A percentile compares a stretch with the other conserved stretches of the same genome.
Conservation (phyloP, 1,140 invertebrate species). For the Portunus trituberculatus region DNA sequence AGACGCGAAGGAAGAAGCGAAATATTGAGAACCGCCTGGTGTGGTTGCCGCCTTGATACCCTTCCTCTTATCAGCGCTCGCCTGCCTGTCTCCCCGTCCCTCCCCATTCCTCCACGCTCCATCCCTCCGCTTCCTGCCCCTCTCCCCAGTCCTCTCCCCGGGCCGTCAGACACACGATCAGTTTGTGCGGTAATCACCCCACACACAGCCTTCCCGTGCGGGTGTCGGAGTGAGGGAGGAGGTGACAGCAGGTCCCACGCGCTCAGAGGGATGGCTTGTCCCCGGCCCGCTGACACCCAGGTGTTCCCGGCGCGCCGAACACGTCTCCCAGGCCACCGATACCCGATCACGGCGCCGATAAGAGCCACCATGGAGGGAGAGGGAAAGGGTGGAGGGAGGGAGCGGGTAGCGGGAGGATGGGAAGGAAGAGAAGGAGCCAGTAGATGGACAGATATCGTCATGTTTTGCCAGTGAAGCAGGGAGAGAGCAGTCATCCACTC, state of each 20-base stretch:
- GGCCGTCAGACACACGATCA: neutral
- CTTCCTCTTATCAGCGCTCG: conserved; percentile 46
- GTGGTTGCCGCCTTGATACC: neutral
- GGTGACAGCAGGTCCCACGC: conserved; percentile 2
- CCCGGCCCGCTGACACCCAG: conserved; percentile 27
- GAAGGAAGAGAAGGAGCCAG: neutral
- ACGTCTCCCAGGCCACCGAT: conserved; percentile 47
- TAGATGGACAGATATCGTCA: conserved; percentile 51
- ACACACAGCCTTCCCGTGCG: neutral
- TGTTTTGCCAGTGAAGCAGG: conserved; percentile 43
- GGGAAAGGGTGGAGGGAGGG: neutral
- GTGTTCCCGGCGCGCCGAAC: conserved; percentile 40
- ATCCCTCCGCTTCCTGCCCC: neutral
- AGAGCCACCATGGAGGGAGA: neutral
- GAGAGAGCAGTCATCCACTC: neutral
- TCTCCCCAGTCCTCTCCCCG: neutral
- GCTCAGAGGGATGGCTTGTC: conserved; percentile 26
- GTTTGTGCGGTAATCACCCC: neutral
- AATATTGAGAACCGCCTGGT: neutral
- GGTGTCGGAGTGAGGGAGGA: neutral
- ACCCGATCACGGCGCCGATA: conserved; percentile 53
- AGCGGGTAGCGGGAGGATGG: neutral
- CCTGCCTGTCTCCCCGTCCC: conserved; percentile 31
- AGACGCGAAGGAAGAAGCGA: neutral
- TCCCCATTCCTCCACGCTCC: neutral